Evolutionary conservation across 1,140 invertebrate species (phyloP).

Genomic region (Macrobrachium nipponense): DNA sequence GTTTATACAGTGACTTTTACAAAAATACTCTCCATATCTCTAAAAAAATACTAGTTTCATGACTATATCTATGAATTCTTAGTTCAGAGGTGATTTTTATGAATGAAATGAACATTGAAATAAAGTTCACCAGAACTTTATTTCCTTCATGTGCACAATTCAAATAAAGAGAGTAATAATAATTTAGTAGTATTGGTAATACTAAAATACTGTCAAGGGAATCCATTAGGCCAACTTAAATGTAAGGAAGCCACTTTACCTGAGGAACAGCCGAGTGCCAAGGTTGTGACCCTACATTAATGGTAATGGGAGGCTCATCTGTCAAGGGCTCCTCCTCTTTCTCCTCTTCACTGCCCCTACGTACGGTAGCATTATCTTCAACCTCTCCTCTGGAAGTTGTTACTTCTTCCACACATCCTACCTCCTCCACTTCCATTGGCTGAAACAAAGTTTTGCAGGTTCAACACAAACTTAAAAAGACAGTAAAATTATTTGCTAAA

Average conservation of each 20-base stretch:
- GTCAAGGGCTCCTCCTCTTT: constrained; percentile 34
- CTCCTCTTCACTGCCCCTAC: constrained; percentile 26
- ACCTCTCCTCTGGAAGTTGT: constrained; percentile 36
- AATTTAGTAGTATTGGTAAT: no score
- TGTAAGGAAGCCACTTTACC: not conserved
- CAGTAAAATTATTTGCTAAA: not conserved
- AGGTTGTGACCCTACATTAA: constrained; percentile 33
- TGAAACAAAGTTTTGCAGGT: not conserved
- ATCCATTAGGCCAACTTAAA: not conserved
- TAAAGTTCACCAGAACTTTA: no score
- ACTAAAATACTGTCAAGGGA: no score
- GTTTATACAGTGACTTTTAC: no score
- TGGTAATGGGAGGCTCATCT: constrained; percentile 46
- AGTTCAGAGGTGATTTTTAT: no score
- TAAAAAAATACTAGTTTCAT: no score
- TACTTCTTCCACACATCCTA: constrained; percentile 54
- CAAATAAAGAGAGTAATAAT: no score
- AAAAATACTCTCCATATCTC: no score
- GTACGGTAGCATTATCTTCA: constrained; percentile 23
- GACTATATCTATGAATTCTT: no score
- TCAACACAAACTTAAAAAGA: not conserved
- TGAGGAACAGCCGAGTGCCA: constrained; percentile 58
- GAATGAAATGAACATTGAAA: no score
- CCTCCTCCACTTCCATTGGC: constrained; percentile 60
- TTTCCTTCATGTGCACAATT: no score